A percentile compares a stretch with the other conserved stretches of the same genome.
Evolutionary conservation across 2,113 vertebrate genomes (phyloP).

Genomic region (Thunnus thynnus): DNA sequence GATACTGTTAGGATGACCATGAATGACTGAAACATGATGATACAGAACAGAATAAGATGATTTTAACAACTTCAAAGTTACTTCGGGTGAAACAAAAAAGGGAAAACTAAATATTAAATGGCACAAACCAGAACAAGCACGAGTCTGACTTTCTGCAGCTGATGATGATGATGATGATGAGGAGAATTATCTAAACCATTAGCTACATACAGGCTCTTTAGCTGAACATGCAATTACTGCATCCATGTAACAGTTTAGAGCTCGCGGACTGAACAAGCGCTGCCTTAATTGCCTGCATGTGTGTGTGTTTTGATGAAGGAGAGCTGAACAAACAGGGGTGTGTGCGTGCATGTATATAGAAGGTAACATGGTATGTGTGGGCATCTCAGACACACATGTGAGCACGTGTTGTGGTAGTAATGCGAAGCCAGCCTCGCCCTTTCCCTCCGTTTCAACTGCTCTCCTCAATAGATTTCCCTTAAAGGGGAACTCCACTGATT

Average conservation of each 20-base stretch:
- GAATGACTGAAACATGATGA: no score
- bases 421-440: constrained; percentile 28
- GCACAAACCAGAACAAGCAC: no score
- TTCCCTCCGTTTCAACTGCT: constrained; percentile 18
- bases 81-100: no score
- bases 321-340: constrained; percentile 37
- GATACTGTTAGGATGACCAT: no score
- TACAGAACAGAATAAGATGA: no score
- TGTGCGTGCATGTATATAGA: neutral
- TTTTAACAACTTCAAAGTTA: no score
- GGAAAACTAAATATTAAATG: no score
- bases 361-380: constrained; percentile 6
- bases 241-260: constrained; percentile 12
- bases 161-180: neutral
- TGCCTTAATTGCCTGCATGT: constrained; percentile 38
- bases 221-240: constrained; percentile 29
- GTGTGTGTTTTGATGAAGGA: constrained; percentile 27
- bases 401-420: constrained; percentile 58
- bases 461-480: constrained; percentile 4
- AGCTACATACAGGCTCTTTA: constrained; percentile 3
- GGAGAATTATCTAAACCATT: neutral
- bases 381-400: constrained; percentile 4
- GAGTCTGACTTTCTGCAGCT: neutral
- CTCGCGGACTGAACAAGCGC: neutral
- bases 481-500: constrained; percentile 2